Evolutionary conservation across 2,113 vertebrate genomes (phyloP), one percentile per base, ranked within the genome.

Genomic region (Ophthalmotilapia sp.): DNA sequence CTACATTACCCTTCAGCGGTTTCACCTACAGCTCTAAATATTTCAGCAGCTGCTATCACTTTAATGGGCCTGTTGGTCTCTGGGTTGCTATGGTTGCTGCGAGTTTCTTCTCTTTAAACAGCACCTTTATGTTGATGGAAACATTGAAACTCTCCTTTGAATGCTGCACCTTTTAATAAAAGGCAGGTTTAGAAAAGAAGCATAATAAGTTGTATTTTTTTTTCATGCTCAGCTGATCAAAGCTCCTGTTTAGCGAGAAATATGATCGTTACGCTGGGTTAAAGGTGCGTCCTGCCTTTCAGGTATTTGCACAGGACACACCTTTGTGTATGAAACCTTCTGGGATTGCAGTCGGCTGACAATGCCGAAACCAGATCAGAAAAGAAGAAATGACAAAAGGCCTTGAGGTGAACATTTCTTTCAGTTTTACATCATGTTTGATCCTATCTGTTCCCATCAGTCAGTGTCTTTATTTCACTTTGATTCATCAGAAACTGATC

Each of bases 21-120:
- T 89, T 83, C 85, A 91, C 89, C 91, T 93, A 89, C 13, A 73
- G 33, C 26, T 14, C 31, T 94, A 85, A 93, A 96, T 95, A 94
- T 95, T 95, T 95, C 86, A 96, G 80, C 79, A 91, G 92, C 83
- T 80, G 47, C 81, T 91, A 86, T 92, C 90, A 65, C 84, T 88
- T 88, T 91, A 91, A 94, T 90, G 79, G 62, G 62, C 68, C 70
- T 73, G 86, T 82, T 58, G 62, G 83, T 93, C 89, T 81, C 53
- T 33, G 60, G 29, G 92, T 94, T 88, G 12, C 88, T 65, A 83
- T 93, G 90, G 79, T 31, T 47, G 15, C 81, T 56, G 29, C 65
- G 26, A 45, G 79, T 84, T 58, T 88, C 45, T 53, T 12, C 29
- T 40, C 19, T 54, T 49, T 56, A 47, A 65, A 49, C 11, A 11